Percentiles rank a stretch among this genome's conserved stretches.
phyloP scores from a whole-genome alignment of 2,113 vertebrate species.

The Poeciliopsis turrubarensis region DNA sequence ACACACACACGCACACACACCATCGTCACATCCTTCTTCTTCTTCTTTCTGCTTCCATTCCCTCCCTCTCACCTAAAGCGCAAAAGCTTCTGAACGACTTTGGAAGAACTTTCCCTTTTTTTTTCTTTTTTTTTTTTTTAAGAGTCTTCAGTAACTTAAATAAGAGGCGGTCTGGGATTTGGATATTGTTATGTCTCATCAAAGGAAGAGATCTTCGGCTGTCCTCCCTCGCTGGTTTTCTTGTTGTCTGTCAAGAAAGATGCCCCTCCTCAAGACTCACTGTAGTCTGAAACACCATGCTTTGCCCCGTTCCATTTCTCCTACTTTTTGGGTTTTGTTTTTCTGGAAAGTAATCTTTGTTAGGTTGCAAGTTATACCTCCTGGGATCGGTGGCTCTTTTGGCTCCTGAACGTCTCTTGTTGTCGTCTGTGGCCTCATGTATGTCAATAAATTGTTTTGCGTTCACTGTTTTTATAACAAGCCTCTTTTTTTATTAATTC shows the following conservation, averaged over 20 bases:
- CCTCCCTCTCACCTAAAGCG: slow-evolving; percentile 81
- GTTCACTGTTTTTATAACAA: no score
- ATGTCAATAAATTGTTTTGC: no score
- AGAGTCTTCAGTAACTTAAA: slow-evolving; percentile 84
- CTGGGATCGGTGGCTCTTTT: slow-evolving; percentile 11
- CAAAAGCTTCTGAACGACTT: slow-evolving; percentile 81
- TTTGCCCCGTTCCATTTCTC: slow-evolving; percentile 24
- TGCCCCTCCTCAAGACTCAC: slow-evolving; percentile 71
- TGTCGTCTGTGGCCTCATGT: no score
- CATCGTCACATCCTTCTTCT: slow-evolving; percentile 51
- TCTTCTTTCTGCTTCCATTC: slow-evolving; percentile 64
- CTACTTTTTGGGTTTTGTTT: slow-evolving; percentile 25
- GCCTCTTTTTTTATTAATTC: no score
- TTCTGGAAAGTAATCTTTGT: slow-evolving; percentile 42
- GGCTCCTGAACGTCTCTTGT: no score
- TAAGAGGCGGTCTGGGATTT: slow-evolving; percentile 82
- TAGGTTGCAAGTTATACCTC: slow-evolving; percentile 54
- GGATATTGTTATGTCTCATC: slow-evolving; percentile 85
- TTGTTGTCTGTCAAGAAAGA: slow-evolving; percentile 77
- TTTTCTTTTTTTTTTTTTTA: slow-evolving; percentile 66
- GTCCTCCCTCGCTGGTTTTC: slow-evolving; percentile 73
- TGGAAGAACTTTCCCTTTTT: slow-evolving; percentile 77
- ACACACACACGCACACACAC: not conserved
- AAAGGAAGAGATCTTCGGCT: slow-evolving; percentile 78
- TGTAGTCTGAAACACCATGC: slow-evolving; percentile 73